Evolutionary conservation across 1,140 invertebrate species (phyloP).

Genomic region (Bacillus rossius): DNA sequence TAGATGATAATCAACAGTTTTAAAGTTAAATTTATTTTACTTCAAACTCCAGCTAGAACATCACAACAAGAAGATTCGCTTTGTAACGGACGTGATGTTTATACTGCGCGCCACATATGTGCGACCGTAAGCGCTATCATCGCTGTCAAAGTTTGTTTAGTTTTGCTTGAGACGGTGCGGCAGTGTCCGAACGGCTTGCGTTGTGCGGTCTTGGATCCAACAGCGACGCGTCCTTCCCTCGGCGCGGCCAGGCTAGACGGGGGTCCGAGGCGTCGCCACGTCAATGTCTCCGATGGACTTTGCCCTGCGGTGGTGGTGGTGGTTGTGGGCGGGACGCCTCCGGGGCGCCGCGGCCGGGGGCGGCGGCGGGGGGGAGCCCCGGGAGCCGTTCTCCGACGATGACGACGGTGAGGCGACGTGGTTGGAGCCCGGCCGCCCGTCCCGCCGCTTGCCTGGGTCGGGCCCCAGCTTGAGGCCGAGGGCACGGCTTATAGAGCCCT

Average conservation of each 20-base stretch:
- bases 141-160: no score
- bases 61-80: no score
- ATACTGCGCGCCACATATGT: no score
- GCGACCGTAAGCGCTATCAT: no score
- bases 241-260: constrained; percentile 21
- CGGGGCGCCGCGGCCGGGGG: constrained; percentile 46
- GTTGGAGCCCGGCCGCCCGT: constrained; percentile 12
- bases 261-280: constrained; percentile 47
- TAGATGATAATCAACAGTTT: no score
- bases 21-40: no score
- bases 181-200: no score
- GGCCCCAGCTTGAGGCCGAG: constrained; percentile 60
- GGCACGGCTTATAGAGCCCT: constrained; percentile 71
- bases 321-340: constrained; percentile 53
- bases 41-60: no score
- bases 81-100: no score
- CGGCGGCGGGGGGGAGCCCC: constrained; percentile 44
- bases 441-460: constrained; percentile 30
- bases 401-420: constrained; percentile 23
- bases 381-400: constrained; percentile 30
- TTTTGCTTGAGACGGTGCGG: no score
- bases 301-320: constrained; percentile 55
- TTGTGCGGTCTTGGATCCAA: no score
- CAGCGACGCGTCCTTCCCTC: no score
- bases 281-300: constrained; percentile 69